Percentiles rank a stretch among this genome's conserved stretches.
Conservation (phyloP, 1,140 invertebrate species). For the Hypsibius dujardini region DNA sequence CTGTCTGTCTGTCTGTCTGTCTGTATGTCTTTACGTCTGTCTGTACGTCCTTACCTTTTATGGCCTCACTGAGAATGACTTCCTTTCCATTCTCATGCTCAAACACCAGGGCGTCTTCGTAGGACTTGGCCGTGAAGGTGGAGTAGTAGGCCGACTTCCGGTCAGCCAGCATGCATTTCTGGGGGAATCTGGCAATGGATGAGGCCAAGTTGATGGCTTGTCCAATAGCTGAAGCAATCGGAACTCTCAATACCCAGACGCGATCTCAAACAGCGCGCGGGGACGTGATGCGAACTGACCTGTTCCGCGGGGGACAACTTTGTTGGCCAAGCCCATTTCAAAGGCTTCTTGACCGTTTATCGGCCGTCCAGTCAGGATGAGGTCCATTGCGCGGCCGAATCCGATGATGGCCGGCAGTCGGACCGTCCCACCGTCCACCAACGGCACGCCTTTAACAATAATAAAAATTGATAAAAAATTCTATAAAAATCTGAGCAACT, state of each 20-base stretch:
- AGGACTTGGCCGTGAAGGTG: slow-evolving; percentile 36
- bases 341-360: slow-evolving; percentile 57
- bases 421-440: slow-evolving; percentile 58
- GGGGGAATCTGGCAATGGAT: slow-evolving; percentile 57
- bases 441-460: slow-evolving; percentile 48
- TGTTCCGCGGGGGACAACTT: slow-evolving; percentile 55
- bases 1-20: no score
- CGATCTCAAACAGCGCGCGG: not conserved
- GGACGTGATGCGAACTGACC: slow-evolving; percentile 35
- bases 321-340: slow-evolving; percentile 55
- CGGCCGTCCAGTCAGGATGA: slow-evolving; percentile 62
- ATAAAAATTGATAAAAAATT: slow-evolving; percentile 23
- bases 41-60: slow-evolving; percentile 26
- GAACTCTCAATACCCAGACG: not conserved
- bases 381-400: slow-evolving; percentile 60
- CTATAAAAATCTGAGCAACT: slow-evolving; percentile 21
- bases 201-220: slow-evolving; percentile 55
- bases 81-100: slow-evolving; percentile 46
- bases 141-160: slow-evolving; percentile 44
- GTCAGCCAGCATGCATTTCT: slow-evolving; percentile 55
- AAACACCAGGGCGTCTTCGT: slow-evolving; percentile 48
- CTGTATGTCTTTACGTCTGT: no score
- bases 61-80: slow-evolving; percentile 39
- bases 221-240: slow-evolving; percentile 42
- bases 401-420: slow-evolving; percentile 60